Base-by-base conservation (phyloP, 2,113 vertebrate species). In the Garra rufa region DNA sequence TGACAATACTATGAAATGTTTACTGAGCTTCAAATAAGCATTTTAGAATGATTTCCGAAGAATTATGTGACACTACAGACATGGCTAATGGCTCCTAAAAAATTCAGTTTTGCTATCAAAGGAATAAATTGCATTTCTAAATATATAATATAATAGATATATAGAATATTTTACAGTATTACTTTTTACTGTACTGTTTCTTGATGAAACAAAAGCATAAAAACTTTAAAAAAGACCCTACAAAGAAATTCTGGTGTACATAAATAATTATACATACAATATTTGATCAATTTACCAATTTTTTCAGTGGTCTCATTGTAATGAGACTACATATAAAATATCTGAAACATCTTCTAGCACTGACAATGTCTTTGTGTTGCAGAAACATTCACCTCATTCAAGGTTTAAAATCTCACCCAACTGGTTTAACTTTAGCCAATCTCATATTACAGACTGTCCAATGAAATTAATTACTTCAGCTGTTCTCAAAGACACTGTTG, bases 341-440 rank as follows among this genome's bases (percentile, higher is more conserved):
- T 61, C 24, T 26, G 24, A 61, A 61, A 13, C 1, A 24, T 61
- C 59, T 43, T 71, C 6, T 44, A n/a, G n/a, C 21, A 14, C 4
- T 71, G 41, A 13, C 6, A 44, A 3, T 4, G 69, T 44, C 41
- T 46, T 13, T 38, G 17, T 41, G 15, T 71, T 71, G 41, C 11
- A 73, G 59, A 63, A 15, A 26, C 38, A 44, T 71, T 71, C 69
- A 6, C 3, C 9, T 75, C 7, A 50, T 75, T 75, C 2, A 65
- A 69, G 19, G 78, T 48, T 69, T 81, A 19, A 79, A 79, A 63
- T 79, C 78, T 61, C 43, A 69, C 78, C 78, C 78, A 81, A 69
- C 59, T 69, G 78, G 78, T 81, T 69, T 69, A 26, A 6, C 26
- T 50, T 67, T 4, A 61, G 41, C 38, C 38, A 17, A 10, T 79